A percentile compares a stretch with the other conserved stretches of the same genome.
Evolutionary conservation across 2,888 invertebrate species (phyloP).

Genomic region (Epinotia nisella): DNA sequence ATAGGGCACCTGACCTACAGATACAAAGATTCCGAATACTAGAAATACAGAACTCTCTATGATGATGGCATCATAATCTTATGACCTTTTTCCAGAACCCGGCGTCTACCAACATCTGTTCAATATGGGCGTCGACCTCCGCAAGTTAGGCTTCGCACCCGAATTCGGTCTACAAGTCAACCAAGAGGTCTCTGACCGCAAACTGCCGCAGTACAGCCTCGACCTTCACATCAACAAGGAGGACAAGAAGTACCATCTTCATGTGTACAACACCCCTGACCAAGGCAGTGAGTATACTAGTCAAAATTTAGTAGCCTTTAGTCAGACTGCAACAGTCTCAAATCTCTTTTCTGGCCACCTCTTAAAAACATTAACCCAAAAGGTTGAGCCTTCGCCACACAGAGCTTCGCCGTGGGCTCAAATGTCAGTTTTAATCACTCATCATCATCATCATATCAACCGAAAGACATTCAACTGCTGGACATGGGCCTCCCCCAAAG

Average conservation of each 20-base stretch:
- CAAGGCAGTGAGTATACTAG: conserved; percentile 81
- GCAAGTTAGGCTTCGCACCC: conserved; percentile 89
- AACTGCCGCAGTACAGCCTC: conserved; percentile 86
- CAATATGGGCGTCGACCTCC: conserved; percentile 88
- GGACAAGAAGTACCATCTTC: conserved; percentile 89
- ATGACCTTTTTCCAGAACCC: conserved; percentile 64
- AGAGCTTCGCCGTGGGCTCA: no score
- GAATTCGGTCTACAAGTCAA: conserved; percentile 89
- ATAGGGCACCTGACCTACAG: no score
- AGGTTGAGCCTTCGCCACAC: no score
- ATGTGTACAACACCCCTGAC: conserved; percentile 86
- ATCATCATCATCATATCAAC: no score
- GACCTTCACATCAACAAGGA: conserved; percentile 90
- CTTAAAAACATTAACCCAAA: no score
- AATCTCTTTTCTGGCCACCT: background rate
- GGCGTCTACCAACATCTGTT: conserved; percentile 85
- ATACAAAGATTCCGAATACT: no score
- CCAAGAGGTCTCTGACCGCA: conserved; percentile 85
- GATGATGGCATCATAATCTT: no score
- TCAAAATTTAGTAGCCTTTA: background rate
- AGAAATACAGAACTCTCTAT: no score
- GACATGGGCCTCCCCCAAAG: no score
- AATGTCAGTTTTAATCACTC: no score
- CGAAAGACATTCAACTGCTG: no score
- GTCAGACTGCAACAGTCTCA: background rate